phyloP scores from a whole-genome alignment of 2,888 invertebrate species.

The Idaea dimidiata region DNA sequence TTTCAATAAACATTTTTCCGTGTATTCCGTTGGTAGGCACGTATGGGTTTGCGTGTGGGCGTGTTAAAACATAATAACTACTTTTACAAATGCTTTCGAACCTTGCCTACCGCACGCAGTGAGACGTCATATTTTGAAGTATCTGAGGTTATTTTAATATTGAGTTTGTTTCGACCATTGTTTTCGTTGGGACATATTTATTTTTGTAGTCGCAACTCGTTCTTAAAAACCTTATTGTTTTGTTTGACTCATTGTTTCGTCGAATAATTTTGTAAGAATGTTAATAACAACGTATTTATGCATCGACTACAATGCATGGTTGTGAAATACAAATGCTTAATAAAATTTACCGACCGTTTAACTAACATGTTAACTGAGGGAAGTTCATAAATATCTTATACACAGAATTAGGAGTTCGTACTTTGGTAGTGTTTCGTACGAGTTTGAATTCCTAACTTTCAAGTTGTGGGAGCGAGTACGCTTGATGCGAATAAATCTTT shows the following conservation, averaged over 20 bases:
- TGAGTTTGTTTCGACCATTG: slow-evolving; percentile 60
- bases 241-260: slow-evolving; percentile 28
- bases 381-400: no score
- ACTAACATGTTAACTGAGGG: not conserved
- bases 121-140: slow-evolving; percentile 67
- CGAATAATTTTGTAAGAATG: slow-evolving; percentile 22
- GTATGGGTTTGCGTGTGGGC: slow-evolving; percentile 66
- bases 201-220: slow-evolving; percentile 46
- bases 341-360: not conserved
- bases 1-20: slow-evolving; percentile 37
- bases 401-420: no score
- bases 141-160: slow-evolving; percentile 67
- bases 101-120: slow-evolving; percentile 69
- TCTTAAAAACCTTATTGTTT: slow-evolving; percentile 39
- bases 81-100: slow-evolving; percentile 59
- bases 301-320: not conserved
- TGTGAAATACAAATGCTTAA: not conserved
- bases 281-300: not conserved
- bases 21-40: slow-evolving; percentile 50
- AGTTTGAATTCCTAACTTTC: no score
- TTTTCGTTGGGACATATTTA: slow-evolving; percentile 71
- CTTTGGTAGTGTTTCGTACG: no score
- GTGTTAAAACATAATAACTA: slow-evolving; percentile 63
- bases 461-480: no score
- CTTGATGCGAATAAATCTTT: no score